These are phyloP conservation scores for Achroia grisella DNA, from an alignment of 1,140 invertebrate genomes.

Conservation along the genomic window DNA sequence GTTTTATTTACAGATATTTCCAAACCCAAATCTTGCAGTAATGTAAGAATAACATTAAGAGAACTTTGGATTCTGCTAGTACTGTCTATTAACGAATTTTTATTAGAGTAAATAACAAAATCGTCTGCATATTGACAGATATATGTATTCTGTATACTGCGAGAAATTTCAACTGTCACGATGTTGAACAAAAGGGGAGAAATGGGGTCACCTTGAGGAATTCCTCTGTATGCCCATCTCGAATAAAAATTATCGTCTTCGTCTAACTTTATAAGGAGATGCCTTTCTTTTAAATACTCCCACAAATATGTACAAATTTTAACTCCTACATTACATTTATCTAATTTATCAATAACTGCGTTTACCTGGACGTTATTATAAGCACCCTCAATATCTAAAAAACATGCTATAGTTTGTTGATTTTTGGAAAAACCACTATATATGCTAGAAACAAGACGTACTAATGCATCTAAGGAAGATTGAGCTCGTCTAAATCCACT, in stretches of 20 bases:
- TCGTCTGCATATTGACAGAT: neutral
- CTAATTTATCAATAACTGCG: neutral
- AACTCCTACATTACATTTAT: neutral
- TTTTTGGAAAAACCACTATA: neutral
- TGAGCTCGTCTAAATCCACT: neutral
- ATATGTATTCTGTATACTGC: neutral
- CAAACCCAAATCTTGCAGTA: neutral
- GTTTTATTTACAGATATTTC: neutral
- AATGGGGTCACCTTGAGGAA: neutral
- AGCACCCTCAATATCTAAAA: slow-evolving; percentile 5
- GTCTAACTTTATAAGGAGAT: neutral
- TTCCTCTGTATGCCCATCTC: neutral
- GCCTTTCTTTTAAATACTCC: neutral
- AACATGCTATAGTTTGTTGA: neutral
- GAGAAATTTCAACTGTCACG: neutral
- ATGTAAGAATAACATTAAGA: neutral
- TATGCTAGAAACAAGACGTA: neutral
- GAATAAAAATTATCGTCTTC: neutral
- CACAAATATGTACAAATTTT: slow-evolving; percentile 4
- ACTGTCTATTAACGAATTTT: neutral
- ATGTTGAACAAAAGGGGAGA: neutral
- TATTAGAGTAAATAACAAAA: neutral
- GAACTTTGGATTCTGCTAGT: neutral
- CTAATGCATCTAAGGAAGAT: neutral
- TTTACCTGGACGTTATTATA: slow-evolving; percentile 1